Conservation (phyloP, 1,140 invertebrate genomes). For the Papilio polytes region DNA sequence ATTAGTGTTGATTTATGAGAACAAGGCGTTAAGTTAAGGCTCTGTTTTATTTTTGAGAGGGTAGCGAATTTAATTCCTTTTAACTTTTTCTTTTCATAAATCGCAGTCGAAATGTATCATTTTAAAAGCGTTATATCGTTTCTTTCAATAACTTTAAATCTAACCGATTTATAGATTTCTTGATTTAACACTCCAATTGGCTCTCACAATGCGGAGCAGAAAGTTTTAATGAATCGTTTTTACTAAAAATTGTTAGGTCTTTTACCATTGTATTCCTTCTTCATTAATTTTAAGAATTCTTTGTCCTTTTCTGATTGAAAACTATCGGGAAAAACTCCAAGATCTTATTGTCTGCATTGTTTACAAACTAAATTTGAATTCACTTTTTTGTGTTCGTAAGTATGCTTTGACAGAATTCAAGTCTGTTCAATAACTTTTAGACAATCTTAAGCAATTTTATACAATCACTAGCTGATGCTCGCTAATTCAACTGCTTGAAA, state of each 20-base stretch:
- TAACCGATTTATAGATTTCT: conserved; percentile 42
- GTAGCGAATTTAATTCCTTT: not conserved
- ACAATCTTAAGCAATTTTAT: too few relatives aligned
- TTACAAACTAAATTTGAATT: not conserved
- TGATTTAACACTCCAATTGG: conserved; percentile 60
- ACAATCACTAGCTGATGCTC: too few relatives aligned
- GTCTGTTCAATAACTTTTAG: too few relatives aligned
- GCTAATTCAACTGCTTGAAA: too few relatives aligned
- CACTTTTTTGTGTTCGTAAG: too few relatives aligned
- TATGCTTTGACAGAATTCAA: too few relatives aligned
- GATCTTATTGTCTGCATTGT: conserved; percentile 7
- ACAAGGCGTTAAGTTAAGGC: too few relatives aligned
- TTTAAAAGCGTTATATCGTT: conserved; percentile 1
- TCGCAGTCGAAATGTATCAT: not conserved
- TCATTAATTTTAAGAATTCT: conserved; percentile 51
- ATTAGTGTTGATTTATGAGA: too few relatives aligned
- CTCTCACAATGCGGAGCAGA: conserved; percentile 60
- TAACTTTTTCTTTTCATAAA: not conserved
- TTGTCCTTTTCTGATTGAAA: conserved; percentile 51
- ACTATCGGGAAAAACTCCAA: conserved; percentile 38
- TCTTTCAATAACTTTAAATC: conserved; percentile 41
- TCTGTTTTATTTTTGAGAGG: too few relatives aligned
- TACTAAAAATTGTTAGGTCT: conserved; percentile 54
- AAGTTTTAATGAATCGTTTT: conserved; percentile 67
- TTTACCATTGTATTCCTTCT: conserved; percentile 54